Evolutionary conservation across 2,113 vertebrate genomes (phyloP), one percentile per base, ranked within the genome.

Genomic region (Coturnix japonica): DNA sequence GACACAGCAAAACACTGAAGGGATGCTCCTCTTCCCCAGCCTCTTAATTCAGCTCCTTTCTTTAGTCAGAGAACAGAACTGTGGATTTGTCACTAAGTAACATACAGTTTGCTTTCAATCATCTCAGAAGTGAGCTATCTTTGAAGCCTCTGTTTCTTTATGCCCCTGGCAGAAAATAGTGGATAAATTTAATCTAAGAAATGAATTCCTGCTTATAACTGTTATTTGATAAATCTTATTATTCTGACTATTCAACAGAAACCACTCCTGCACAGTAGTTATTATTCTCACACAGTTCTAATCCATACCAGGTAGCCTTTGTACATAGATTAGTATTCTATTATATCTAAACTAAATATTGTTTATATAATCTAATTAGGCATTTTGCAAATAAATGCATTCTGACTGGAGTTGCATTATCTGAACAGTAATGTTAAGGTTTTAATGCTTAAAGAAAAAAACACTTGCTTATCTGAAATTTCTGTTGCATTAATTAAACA

Each of bases 141-240:
- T 94, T 92, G 87, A 96, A 93, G 89, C 75, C 81, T 87, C 71
- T 74, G 71, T 91, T 91, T 95, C 91, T 82, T 92, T 93, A 78
- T 60, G 71, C 65, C 64, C 23, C 51, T 85, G 67, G 81, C 71
- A 77, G 75, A 95, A 96, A 91, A 94, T 18, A 87, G 81, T 70
- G 82, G 84, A 85, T 90, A 85, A 84, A 90, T 89, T 93, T 93
- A 91, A 89, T 93, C 90, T 94, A 91, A 93, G 78, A 95, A 93
- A 96, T 87, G 15, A 92, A 94, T 96, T 95, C 79, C 94, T 85
- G 71, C 87, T 95, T 95, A 89, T 89, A 92, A 92, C 75, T 87
- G 67, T 83, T 94, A 94, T 83, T 95, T 95, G 91, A 87, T 85
- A 93, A 91, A 91, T 85, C 89, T 96, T 93, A 94, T 91, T 95